Conservation (phyloP, 1,140 invertebrate species). For the Bursaphelenchus mucronatus region DNA sequence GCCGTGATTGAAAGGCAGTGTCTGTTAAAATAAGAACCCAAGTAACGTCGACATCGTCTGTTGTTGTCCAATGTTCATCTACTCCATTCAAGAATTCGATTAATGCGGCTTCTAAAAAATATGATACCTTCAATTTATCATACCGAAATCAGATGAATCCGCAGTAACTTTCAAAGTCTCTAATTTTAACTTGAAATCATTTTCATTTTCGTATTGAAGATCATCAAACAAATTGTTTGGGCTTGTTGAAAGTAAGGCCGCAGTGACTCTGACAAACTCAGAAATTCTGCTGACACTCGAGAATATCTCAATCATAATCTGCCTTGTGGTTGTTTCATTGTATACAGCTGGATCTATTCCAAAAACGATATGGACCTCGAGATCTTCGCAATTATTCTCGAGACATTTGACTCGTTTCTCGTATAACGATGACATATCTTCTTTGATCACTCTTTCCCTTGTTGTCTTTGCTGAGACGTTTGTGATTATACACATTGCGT, state of each 20-base stretch:
- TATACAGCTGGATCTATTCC: not conserved
- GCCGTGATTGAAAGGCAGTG: not conserved
- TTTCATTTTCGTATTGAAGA: no score
- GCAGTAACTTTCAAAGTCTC: no score
- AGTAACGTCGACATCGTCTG: conserved; percentile 3
- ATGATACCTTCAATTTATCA: not conserved
- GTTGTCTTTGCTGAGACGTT: not conserved
- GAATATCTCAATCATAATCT: not conserved
- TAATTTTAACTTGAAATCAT: no score
- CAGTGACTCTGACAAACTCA: conserved; percentile 1
- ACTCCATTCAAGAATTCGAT: not conserved
- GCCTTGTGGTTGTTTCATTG: not conserved
- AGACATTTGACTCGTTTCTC: conserved; percentile 9
- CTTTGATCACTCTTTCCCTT: not conserved
- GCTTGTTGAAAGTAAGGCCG: not conserved
- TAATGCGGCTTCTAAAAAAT: not conserved
- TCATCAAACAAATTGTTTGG: no score
- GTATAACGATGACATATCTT: not conserved
- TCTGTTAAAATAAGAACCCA: conserved; percentile 5
- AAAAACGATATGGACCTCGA: conserved; percentile 2
- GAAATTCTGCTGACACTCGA: conserved; percentile 9
- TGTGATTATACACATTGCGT: conserved; percentile 8
- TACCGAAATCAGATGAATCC: not conserved
- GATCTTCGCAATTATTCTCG: conserved; percentile 10
- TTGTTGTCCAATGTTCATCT: not conserved